Evolutionary conservation across 2,888 invertebrate genomes (phyloP).

Genomic region (Agapostemon virescens): DNA sequence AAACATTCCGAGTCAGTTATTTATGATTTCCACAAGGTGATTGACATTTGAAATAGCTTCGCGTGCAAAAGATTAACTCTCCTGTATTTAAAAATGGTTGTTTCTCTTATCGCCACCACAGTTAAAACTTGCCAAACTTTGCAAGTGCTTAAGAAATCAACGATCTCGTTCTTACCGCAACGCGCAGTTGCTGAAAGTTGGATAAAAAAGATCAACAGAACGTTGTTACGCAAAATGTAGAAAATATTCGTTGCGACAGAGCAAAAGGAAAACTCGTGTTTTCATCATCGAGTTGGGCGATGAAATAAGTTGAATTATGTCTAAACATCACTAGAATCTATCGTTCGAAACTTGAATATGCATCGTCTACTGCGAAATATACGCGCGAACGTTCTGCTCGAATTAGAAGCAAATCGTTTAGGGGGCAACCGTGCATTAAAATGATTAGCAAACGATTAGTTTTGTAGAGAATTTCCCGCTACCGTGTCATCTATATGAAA

Average conservation of each 20-base stretch:
- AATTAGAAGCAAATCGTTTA: not conserved
- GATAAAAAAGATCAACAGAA: conserved; percentile 34
- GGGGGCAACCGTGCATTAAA: not conserved
- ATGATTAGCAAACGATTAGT: not conserved
- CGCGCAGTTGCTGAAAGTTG: conserved; percentile 19
- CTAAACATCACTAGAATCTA: not conserved
- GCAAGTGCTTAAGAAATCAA: not conserved
- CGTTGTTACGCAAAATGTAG: conserved; percentile 19
- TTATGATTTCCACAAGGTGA: not conserved
- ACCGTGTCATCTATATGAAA: not conserved
- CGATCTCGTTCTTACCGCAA: conserved; percentile 21
- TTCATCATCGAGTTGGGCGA: not conserved
- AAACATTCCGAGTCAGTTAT: not conserved
- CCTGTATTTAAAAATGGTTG: too few relatives aligned
- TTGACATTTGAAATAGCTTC: too few relatives aligned
- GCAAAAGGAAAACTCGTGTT: conserved; percentile 24
- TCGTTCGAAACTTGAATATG: not conserved
- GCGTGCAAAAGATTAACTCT: not conserved
- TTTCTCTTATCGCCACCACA: not conserved
- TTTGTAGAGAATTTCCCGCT: not conserved
- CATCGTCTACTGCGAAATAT: not conserved
- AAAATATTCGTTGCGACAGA: conserved; percentile 32
- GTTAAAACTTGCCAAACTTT: not conserved
- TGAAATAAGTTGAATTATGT: conserved; percentile 1
- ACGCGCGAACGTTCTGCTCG: not conserved